A percentile compares a stretch with the other conserved stretches of the same genome.
Conservation (phyloP, 2,113 vertebrate genomes). For the Addax nasomaculatus region DNA sequence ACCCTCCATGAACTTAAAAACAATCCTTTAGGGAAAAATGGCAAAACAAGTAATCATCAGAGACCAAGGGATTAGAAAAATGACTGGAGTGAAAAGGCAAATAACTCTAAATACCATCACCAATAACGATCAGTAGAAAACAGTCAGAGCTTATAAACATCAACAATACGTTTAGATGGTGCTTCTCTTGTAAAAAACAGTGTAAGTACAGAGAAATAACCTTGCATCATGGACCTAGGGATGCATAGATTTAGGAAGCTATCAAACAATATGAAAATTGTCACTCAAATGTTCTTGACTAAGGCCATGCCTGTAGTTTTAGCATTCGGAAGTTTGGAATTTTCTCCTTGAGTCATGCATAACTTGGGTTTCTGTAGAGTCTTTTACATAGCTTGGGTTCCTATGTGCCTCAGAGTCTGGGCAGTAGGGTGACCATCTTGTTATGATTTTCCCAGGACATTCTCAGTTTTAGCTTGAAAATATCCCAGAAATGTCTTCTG, state of each 20-base stretch:
- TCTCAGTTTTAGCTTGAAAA: background rate
- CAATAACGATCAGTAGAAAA: background rate
- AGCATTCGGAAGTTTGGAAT: background rate
- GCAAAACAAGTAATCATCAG: background rate
- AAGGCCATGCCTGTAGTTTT: background rate
- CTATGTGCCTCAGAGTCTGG: background rate
- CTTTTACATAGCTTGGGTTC: background rate
- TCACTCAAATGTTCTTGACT: background rate
- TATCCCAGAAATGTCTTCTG: background rate
- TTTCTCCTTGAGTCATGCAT: background rate
- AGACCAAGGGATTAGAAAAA: background rate
- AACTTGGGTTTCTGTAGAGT: background rate
- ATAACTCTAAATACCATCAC: background rate
- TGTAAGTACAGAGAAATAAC: background rate
- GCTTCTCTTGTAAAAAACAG: background rate
- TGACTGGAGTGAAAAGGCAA: background rate
- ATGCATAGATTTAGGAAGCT: background rate
- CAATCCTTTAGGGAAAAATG: background rate
- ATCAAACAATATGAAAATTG: background rate
- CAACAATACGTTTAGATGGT: background rate
- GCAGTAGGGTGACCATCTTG: background rate
- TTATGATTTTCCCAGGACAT: background rate
- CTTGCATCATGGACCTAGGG: background rate
- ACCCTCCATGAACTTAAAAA: background rate
- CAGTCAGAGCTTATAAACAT: background rate